Evolutionary conservation across 2,888 invertebrate genomes (phyloP).

Genomic region (Apotomis capreana): DNA sequence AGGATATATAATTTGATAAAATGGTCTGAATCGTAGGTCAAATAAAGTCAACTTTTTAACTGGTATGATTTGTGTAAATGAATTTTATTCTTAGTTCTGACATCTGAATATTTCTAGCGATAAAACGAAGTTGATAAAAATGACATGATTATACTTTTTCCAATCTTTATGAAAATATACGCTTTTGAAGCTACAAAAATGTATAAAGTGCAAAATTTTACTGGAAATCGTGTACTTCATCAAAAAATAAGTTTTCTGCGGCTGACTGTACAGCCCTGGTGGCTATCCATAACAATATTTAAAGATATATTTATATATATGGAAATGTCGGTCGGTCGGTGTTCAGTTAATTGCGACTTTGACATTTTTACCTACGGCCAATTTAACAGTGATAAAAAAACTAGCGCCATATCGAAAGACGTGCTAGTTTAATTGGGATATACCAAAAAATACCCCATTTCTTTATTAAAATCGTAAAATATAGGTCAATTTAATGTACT

Average conservation of each 20-base stretch:
- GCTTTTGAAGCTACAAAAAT: too few relatives aligned
- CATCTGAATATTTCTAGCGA: too few relatives aligned
- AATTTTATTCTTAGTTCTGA: not conserved
- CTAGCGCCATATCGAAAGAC: too few relatives aligned
- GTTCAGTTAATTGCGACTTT: constrained; percentile 41
- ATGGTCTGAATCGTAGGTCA: too few relatives aligned
- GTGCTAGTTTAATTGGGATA: too few relatives aligned
- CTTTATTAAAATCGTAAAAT: too few relatives aligned
- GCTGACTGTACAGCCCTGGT: constrained; percentile 18
- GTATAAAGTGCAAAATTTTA: not conserved
- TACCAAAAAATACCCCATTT: too few relatives aligned
- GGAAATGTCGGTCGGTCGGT: constrained; percentile 49
- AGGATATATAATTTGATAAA: too few relatives aligned
- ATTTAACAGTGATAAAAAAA: not conserved
- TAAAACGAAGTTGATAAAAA: too few relatives aligned
- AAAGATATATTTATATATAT: constrained; percentile 41
- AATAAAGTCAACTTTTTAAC: not conserved
- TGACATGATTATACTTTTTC: not conserved
- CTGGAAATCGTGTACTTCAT: not conserved
- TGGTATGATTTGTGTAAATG: not conserved
- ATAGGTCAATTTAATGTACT: too few relatives aligned
- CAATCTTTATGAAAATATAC: not conserved
- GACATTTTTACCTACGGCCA: constrained; percentile 4
- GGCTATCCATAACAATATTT: constrained; percentile 19
- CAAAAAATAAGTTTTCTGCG: not conserved